Base-by-base conservation (phyloP, 2,888 invertebrate genomes). In the Ectemnius lituratus region DNA sequence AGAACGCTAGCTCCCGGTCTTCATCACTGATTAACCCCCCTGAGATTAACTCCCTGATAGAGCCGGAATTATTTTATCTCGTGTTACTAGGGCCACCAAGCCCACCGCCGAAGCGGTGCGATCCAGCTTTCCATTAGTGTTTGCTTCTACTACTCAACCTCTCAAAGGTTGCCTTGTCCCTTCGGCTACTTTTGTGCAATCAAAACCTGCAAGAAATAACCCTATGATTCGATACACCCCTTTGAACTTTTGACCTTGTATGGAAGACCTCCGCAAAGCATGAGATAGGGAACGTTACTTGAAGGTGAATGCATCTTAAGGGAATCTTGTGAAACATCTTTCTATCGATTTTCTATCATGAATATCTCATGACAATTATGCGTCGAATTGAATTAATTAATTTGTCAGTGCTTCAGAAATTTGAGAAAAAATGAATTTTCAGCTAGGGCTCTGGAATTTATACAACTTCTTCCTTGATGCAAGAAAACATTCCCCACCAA, bases 51-150 rank as follows among this genome's bases (percentile, higher is more conserved):
- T 73, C 75, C 59, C 72, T 70, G 83, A 82, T 80, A 77, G 76
- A 76, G 73, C 64, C 18, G 72, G 71, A 79, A 83, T 82, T 79
- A 83, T 83, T 80, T 82, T 80, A 82, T 78, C 76, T 67, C 65
- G 52, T 58, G 67, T 64, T 67, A 59, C 65, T 61, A 57, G 64
- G 62, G 45, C 37, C 28, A 16, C 59, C 45, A 3, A 45, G 8
- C 20, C 13, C n/a, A 52, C 14, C 20, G 45, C 57, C 62, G 70
- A 66, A 66, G 66, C 70, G 49, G 20, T 52, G 37, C 37, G 5
- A 49, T 57, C 59, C 27, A 46, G 27, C 28, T 56, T 71, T 67
- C 71, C 67, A 70, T 78, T 80, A 75, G 80, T 58, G 66, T 60
- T 64, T 56, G 46, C 66, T 5, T 52, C 57, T 46, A 16, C 5